Percentiles rank a stretch among this genome's conserved stretches.
Evolutionary conservation across 2,888 invertebrate species (phyloP).

Genomic region (Melieria omissa): DNA sequence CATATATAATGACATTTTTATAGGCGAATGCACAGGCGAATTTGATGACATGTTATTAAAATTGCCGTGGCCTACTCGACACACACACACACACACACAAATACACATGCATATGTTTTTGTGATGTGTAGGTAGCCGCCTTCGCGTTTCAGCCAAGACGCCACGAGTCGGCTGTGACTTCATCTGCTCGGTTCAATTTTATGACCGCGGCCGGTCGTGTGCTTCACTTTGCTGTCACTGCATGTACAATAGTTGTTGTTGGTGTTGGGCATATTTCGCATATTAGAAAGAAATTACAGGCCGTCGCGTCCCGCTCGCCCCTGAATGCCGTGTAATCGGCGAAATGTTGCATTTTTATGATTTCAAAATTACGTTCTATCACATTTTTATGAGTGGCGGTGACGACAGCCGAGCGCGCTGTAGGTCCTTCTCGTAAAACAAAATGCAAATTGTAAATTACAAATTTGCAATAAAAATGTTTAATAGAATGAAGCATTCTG

Average conservation of each 20-base stretch:
- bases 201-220: slow-evolving; percentile 6
- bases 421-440: slow-evolving; percentile 40
- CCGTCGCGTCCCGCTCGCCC: slow-evolving; percentile 15
- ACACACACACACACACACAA: background rate
- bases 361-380: slow-evolving; percentile 63
- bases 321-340: slow-evolving; percentile 44
- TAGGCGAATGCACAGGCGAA: slow-evolving; percentile 50
- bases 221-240: background rate
- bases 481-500: slow-evolving; percentile 62
- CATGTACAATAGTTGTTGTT: slow-evolving; percentile 1
- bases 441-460: slow-evolving; percentile 66
- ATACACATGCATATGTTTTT: background rate
- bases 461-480: slow-evolving; percentile 65
- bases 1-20: slow-evolving; percentile 57
- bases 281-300: slow-evolving; percentile 58
- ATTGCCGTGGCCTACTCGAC: slow-evolving; percentile 40
- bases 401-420: slow-evolving; percentile 48
- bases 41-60: slow-evolving; percentile 58
- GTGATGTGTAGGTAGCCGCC: background rate
- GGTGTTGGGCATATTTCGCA: slow-evolving; percentile 43
- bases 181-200: slow-evolving; percentile 28
- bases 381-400: slow-evolving; percentile 49
- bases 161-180: slow-evolving; percentile 23
- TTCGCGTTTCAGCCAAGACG: background rate
- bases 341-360: slow-evolving; percentile 59